A percentile compares a stretch with the other conserved stretches of the same genome.
phyloP scores from a whole-genome alignment of 2,113 vertebrate genomes.

The Malurus elegans region DNA sequence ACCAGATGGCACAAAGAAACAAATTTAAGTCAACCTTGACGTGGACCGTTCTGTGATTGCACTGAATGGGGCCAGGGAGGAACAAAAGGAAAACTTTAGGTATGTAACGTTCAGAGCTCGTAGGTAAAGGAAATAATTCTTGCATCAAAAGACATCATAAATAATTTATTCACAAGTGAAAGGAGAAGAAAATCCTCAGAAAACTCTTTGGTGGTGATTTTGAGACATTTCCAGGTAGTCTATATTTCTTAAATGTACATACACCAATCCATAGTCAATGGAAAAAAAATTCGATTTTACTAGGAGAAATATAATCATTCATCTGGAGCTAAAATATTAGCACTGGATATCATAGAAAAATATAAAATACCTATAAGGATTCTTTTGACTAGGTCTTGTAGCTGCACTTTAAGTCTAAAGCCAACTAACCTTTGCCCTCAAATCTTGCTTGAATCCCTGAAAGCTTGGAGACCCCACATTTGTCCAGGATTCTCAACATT shows the following conservation, averaged over 20 bases:
- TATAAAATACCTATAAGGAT: neutral
- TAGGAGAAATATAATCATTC: neutral
- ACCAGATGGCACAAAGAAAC: constrained; percentile 75
- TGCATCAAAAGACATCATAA: neutral
- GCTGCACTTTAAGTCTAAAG: neutral
- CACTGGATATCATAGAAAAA: neutral
- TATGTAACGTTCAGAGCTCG: neutral
- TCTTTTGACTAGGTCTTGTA: neutral
- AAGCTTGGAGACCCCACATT: neutral
- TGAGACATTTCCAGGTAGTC: neutral
- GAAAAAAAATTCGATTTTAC: neutral
- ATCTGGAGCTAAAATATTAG: neutral
- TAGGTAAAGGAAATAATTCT: neutral
- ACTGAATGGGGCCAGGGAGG: rapidly evolving
- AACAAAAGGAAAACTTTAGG: neutral
- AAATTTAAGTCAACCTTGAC: constrained; percentile 39
- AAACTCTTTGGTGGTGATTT: neutral
- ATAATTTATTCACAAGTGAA: neutral
- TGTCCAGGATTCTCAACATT: neutral
- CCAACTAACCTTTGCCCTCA: neutral
- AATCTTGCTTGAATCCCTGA: neutral
- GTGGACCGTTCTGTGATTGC: neutral
- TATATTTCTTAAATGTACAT: neutral
- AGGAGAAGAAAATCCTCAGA: neutral
- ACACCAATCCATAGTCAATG: rapidly evolving